Conservation (phyloP, 2,113 vertebrate species). For the Cyprinodon brontotheroides region DNA sequence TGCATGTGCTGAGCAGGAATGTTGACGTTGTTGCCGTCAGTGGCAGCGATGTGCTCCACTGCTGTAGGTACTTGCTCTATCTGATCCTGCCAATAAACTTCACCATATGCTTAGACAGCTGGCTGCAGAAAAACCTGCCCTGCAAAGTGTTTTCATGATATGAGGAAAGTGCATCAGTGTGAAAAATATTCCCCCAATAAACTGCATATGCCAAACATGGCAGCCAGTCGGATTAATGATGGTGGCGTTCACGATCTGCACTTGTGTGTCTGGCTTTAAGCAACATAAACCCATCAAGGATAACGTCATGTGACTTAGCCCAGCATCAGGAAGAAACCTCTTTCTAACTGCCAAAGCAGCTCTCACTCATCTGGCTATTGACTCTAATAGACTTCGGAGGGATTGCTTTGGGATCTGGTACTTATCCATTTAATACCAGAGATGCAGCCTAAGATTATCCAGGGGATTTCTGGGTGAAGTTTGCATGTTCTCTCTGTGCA, state of each 20-base stretch:
- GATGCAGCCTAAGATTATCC: neutral
- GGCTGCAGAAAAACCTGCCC: neutral
- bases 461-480: neutral
- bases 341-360: neutral
- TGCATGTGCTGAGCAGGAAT: conserved; percentile 6
- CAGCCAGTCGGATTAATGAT: neutral
- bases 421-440: neutral
- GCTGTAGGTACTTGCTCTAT: neutral
- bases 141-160: neutral
- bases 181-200: neutral
- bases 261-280: neutral
- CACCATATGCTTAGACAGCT: neutral
- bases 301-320: neutral
- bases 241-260: neutral
- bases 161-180: neutral
- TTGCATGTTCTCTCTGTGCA: neutral
- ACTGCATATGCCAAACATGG: neutral
- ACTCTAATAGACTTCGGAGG: neutral
- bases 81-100: neutral
- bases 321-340: neutral
- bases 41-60: conserved; percentile 8
- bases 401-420: neutral
- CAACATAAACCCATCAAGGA: neutral
- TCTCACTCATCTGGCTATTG: neutral
- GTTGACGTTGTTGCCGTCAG: conserved; percentile 4